phyloP scores from a whole-genome alignment of 2,888 invertebrate genomes.

The Hypolimnas misippus region DNA sequence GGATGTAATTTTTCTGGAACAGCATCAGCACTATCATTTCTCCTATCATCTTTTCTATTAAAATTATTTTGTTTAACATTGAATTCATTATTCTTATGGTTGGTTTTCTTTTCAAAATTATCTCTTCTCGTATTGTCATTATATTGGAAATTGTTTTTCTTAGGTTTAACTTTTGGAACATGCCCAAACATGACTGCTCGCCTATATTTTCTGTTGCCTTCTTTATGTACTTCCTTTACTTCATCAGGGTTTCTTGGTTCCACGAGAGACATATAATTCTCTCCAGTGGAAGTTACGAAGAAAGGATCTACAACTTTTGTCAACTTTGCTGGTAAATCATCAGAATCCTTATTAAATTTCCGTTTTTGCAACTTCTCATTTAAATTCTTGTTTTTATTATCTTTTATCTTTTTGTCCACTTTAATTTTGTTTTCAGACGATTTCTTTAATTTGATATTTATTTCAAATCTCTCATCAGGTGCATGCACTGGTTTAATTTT shows the following conservation, averaged over 20 bases:
- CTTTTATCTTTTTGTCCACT: slow-evolving; percentile 59
- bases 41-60: slow-evolving; percentile 25
- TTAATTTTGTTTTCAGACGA: slow-evolving; percentile 28
- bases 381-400: slow-evolving; percentile 68
- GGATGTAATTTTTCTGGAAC: slow-evolving; percentile 77
- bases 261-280: slow-evolving; percentile 73
- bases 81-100: slow-evolving; percentile 17
- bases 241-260: slow-evolving; percentile 76
- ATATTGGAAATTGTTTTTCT: slow-evolving; percentile 49
- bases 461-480: slow-evolving; percentile 27
- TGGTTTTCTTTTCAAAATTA: slow-evolving; percentile 8
- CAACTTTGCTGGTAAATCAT: slow-evolving; percentile 47
- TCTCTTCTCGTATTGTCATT: slow-evolving; percentile 48
- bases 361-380: slow-evolving; percentile 66
- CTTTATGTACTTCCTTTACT: slow-evolving; percentile 69
- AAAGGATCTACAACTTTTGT: slow-evolving; percentile 75
- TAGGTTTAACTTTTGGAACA: slow-evolving; percentile 63
- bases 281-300: slow-evolving; percentile 74
- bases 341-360: slow-evolving; percentile 62
- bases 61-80: slow-evolving; percentile 33
- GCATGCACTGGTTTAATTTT: slow-evolving; percentile 24
- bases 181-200: slow-evolving; percentile 78
- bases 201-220: slow-evolving; percentile 73
- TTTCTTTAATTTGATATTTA: slow-evolving; percentile 32
- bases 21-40: slow-evolving; percentile 26